Conservation (phyloP, 2,113 vertebrate species). For the Hippocampus mohnikei region DNA sequence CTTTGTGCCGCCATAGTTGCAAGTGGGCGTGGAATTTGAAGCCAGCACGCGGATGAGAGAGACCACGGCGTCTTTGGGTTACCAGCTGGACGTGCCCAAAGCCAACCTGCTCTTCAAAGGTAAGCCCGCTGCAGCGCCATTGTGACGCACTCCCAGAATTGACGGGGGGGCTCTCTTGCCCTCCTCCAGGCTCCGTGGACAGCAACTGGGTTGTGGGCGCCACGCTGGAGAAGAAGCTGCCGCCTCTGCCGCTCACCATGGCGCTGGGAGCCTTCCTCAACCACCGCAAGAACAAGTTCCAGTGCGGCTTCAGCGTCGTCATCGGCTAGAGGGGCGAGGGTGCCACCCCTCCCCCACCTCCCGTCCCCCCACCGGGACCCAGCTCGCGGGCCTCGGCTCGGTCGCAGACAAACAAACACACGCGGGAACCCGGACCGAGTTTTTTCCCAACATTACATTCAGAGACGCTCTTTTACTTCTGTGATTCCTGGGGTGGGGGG, state of each 20-base stretch:
- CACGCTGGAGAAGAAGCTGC: slow-evolving; percentile 86
- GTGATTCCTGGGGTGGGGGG: slow-evolving; percentile 45
- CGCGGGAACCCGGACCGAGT: slow-evolving; percentile 62
- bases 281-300: slow-evolving; percentile 90
- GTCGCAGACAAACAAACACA: slow-evolving; percentile 47
- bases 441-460: slow-evolving; percentile 56
- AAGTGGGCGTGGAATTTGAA: slow-evolving; percentile 89
- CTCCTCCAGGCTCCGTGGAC: slow-evolving; percentile 78
- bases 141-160: not conserved
- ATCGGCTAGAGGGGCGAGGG: slow-evolving; percentile 74
- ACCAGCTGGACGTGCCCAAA: slow-evolving; percentile 87
- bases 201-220: slow-evolving; percentile 89
- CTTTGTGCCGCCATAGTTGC: slow-evolving; percentile 68
- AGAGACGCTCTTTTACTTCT: slow-evolving; percentile 65
- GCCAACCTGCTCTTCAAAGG: slow-evolving; percentile 90
- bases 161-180: not conserved
- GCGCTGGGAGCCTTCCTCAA: slow-evolving; percentile 88
- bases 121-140: slow-evolving; percentile 31
- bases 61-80: slow-evolving; percentile 82
- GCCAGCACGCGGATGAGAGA: slow-evolving; percentile 86
- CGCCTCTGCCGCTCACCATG: slow-evolving; percentile 82
- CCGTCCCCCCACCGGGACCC: slow-evolving; percentile 15
- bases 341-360: not conserved
- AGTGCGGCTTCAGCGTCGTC: slow-evolving; percentile 86
- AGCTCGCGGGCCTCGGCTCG: slow-evolving; percentile 45